These are phyloP conservation scores for Hartigia nigra DNA, from an alignment of 2,888 invertebrate genomes.

Conservation along the genomic window DNA sequence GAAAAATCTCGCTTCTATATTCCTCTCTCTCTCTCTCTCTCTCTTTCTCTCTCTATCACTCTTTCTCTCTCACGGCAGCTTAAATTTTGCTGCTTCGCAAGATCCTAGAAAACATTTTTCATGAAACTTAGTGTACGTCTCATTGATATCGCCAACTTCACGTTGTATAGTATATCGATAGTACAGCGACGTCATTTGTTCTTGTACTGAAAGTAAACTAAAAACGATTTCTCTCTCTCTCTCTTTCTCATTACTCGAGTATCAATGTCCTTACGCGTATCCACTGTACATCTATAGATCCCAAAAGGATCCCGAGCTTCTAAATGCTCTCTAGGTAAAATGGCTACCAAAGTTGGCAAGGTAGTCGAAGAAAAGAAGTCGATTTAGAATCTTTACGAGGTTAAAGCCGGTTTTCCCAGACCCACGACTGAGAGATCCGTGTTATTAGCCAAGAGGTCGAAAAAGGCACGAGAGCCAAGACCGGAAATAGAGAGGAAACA, in stretches of 20 bases:
- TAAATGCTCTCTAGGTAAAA: background rate
- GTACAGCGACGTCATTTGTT: background rate
- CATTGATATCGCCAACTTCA: background rate
- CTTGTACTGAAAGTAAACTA: too few species aligned
- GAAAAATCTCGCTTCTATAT: slow-evolving; percentile 28
- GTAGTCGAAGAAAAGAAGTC: background rate
- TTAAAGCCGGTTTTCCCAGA: background rate
- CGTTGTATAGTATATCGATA: background rate
- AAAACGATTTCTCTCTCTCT: background rate
- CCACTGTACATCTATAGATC: background rate
- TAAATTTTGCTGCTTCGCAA: background rate
- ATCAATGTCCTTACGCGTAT: background rate
- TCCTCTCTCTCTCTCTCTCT: background rate
- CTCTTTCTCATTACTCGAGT: background rate
- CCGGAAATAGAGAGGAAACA: background rate
- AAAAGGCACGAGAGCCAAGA: background rate
- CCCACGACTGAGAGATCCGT: background rate
- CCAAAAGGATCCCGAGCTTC: background rate
- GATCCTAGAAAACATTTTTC: too few species aligned
- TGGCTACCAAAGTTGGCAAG: background rate
- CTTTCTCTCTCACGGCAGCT: background rate
- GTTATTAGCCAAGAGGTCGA: background rate
- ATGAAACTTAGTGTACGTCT: background rate
- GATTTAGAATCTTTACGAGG: background rate
- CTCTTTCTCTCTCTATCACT: background rate